A percentile compares a stretch with the other conserved stretches of the same genome.
Conservation (phyloP, 2,797 vertebrate species). For the Poeciliopsis gracilis region DNA sequence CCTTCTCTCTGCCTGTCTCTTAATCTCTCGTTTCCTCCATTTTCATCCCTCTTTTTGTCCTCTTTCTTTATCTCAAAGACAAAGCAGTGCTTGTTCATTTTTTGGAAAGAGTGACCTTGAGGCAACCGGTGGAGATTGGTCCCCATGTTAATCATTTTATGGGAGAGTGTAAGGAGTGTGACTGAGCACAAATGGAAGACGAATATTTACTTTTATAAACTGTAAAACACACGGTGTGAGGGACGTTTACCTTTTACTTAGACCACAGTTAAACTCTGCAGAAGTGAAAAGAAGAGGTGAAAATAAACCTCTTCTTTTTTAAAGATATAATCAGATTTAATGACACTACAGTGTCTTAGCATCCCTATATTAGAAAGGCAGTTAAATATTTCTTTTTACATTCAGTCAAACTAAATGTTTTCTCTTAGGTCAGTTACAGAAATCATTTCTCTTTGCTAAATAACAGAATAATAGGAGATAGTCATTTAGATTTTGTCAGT, state of each 20-base stretch:
- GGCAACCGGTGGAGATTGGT: slow-evolving; percentile 13
- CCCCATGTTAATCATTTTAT: slow-evolving; percentile 8
- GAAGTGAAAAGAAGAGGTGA: not conserved
- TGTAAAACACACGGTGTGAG: not conserved
- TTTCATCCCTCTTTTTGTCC: slow-evolving; percentile 47
- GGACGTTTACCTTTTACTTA: not conserved
- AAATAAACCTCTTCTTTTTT: not conserved
- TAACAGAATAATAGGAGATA: not conserved
- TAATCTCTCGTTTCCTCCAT: slow-evolving; percentile 49
- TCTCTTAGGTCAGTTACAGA: not conserved
- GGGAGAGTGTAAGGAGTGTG: not conserved
- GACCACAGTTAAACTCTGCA: not conserved
- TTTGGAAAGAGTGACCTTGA: slow-evolving; percentile 69
- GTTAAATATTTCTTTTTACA: not conserved
- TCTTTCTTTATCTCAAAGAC: slow-evolving; percentile 55
- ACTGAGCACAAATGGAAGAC: slow-evolving; percentile 1
- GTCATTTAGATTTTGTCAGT: not conserved
- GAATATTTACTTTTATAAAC: not conserved
- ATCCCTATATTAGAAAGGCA: not conserved
- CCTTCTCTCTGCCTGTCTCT: slow-evolving; percentile 24
- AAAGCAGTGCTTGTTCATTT: slow-evolving; percentile 41
- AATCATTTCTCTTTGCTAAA: not conserved
- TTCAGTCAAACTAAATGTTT: not conserved
- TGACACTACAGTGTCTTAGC: no score
- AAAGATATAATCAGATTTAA: no score